Conservation (phyloP, 2,797 vertebrate species). For the Silurus lanzhouensis region DNA sequence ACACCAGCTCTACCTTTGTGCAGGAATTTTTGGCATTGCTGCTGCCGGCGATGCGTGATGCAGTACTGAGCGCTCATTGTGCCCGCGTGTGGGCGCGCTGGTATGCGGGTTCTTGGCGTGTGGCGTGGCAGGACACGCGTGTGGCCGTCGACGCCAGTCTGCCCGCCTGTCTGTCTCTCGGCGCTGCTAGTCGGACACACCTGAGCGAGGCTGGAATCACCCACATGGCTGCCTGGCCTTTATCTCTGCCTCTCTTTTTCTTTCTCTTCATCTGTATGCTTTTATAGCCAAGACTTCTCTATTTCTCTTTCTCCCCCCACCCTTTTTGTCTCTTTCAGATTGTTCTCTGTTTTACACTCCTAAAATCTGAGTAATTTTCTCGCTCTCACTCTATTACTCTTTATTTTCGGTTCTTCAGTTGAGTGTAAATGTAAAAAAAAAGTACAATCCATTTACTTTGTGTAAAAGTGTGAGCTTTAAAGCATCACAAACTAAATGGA, state of each 20-base stretch:
- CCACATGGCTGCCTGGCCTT: constrained; percentile 45
- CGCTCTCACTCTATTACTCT: neutral
- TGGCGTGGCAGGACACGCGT: constrained; percentile 68
- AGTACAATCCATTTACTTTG: neutral
- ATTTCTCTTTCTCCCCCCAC: constrained; percentile 46
- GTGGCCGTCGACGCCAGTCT: constrained; percentile 76
- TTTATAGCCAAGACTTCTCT: constrained; percentile 25
- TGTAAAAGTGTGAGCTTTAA: neutral
- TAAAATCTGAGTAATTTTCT: neutral
- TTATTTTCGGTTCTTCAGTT: neutral
- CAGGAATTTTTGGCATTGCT: constrained; percentile 82
- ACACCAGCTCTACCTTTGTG: constrained; percentile 68
- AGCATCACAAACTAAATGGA: no score
- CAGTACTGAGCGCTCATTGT: constrained; percentile 78
- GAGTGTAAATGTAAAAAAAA: neutral
- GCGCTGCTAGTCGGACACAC: constrained; percentile 70
- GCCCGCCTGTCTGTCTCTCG: constrained; percentile 65
- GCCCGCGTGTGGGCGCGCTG: constrained; percentile 73
- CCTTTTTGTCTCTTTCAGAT: neutral
- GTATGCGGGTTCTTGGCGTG: constrained; percentile 75
- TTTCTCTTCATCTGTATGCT: constrained; percentile 28
- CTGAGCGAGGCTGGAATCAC: constrained; percentile 68
- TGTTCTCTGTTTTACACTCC: neutral
- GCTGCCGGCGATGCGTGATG: constrained; percentile 79
- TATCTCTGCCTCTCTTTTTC: constrained; percentile 47